Percentiles rank a stretch among this genome's conserved stretches.
phyloP scores from a whole-genome alignment of 2,113 vertebrate species.

The Vulpes vulpes region DNA sequence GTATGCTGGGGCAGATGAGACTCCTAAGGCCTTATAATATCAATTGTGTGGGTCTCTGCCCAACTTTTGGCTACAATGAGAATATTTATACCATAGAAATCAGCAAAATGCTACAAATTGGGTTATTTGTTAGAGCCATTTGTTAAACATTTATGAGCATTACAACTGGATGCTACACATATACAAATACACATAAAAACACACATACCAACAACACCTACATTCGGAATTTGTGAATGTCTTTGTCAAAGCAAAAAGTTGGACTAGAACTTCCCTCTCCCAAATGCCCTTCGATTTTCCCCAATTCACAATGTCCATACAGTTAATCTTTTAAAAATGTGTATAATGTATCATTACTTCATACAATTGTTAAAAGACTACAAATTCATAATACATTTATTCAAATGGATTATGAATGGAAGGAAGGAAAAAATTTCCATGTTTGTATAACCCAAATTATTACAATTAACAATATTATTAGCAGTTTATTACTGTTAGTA shows the following conservation, averaged over 20 bases:
- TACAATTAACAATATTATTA: neutral
- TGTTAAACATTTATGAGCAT: neutral
- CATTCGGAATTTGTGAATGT: neutral
- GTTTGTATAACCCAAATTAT: slow-evolving; percentile 1
- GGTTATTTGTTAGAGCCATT: neutral
- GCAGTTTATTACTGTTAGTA: neutral
- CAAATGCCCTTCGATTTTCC: neutral
- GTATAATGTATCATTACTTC: neutral
- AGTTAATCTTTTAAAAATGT: slow-evolving; percentile 1
- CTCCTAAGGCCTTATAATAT: neutral
- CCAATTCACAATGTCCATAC: neutral
- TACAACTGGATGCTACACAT: neutral
- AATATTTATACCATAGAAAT: neutral
- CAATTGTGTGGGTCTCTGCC: neutral
- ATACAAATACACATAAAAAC: neutral
- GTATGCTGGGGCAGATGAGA: accelerated
- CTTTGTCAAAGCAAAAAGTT: neutral
- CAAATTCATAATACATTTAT: neutral
- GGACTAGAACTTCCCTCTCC: neutral
- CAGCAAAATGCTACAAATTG: neutral
- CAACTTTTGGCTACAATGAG: neutral
- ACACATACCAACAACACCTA: neutral
- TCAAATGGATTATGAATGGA: neutral
- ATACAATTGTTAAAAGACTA: neutral
- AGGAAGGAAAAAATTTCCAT: neutral